Percentiles rank a stretch among this genome's conserved stretches.
phyloP scores from a whole-genome alignment of 2,888 invertebrate genomes.

The Blera fallax region DNA sequence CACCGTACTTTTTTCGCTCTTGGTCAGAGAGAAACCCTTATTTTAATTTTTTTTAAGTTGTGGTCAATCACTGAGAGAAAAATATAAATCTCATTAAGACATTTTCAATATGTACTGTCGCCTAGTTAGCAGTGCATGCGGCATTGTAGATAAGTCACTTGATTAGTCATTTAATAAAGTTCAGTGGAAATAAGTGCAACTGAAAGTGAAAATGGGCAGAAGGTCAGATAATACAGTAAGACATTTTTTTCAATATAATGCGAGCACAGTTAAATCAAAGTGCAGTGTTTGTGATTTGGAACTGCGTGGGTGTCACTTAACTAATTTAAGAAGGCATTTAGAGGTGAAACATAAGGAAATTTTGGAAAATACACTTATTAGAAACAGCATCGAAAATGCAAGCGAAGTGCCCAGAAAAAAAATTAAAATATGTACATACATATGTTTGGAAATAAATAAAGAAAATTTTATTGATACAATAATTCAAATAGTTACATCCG shows the following conservation, averaged over 20 bases:
- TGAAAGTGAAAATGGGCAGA: background rate
- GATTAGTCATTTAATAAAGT: background rate
- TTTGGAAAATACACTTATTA: background rate
- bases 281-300: background rate
- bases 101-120: too few relatives aligned
- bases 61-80: background rate
- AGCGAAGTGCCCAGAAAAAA: background rate
- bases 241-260: background rate
- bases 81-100: too few relatives aligned
- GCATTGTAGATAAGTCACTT: too few relatives aligned
- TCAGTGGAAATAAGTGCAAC: background rate
- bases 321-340: constrained; percentile 4
- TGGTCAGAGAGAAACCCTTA: background rate
- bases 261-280: background rate
- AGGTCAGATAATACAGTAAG: background rate
- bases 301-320: background rate
- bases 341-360: background rate
- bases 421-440: too few relatives aligned
- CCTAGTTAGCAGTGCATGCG: too few relatives aligned
- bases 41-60: background rate
- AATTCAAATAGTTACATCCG: background rate
- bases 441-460: too few relatives aligned
- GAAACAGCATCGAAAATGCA: background rate
- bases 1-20: background rate
- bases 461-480: background rate